A percentile compares a stretch with the other conserved stretches of the same genome.
phyloP scores from a whole-genome alignment of 2,797 vertebrate species.

The Oceanodroma leucorhoa region DNA sequence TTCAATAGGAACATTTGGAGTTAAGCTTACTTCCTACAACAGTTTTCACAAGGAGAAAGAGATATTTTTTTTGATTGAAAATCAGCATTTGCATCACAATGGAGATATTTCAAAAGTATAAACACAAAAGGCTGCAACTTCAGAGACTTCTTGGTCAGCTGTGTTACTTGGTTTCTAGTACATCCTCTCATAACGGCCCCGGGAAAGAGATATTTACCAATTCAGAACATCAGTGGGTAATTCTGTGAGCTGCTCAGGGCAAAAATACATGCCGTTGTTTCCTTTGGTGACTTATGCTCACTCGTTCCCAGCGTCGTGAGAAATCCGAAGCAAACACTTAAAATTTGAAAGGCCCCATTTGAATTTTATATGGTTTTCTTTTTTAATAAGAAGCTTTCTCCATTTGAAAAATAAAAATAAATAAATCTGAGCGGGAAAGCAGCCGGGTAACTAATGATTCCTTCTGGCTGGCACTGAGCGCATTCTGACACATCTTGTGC shows the following conservation, averaged over 20 bases:
- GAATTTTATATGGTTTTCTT: not conserved
- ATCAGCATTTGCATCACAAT: constrained; percentile 80
- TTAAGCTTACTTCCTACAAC: constrained; percentile 55
- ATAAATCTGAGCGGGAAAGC: not conserved
- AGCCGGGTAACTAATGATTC: not conserved
- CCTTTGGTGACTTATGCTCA: not conserved
- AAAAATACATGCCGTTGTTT: not conserved
- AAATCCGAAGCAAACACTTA: not conserved
- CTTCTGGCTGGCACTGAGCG: not conserved
- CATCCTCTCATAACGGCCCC: constrained; percentile 22
- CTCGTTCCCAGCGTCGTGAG: not conserved
- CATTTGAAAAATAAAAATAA: not conserved
- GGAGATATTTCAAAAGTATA: constrained; percentile 77
- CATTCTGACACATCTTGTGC: not conserved
- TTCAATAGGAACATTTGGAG: constrained; percentile 35
- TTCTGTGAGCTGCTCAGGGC: not conserved
- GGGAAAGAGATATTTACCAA: constrained; percentile 5
- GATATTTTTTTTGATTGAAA: constrained; percentile 54
- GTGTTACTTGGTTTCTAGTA: constrained; percentile 11
- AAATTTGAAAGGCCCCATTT: not conserved
- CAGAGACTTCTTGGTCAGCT: constrained; percentile 65
- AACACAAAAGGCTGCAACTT: constrained; percentile 73
- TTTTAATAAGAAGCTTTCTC: not conserved
- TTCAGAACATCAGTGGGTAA: constrained; percentile 4
- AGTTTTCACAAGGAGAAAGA: constrained; percentile 49